Evolutionary conservation across 2,888 invertebrate genomes (phyloP).

Genomic region (Frankliniella intonsa): DNA sequence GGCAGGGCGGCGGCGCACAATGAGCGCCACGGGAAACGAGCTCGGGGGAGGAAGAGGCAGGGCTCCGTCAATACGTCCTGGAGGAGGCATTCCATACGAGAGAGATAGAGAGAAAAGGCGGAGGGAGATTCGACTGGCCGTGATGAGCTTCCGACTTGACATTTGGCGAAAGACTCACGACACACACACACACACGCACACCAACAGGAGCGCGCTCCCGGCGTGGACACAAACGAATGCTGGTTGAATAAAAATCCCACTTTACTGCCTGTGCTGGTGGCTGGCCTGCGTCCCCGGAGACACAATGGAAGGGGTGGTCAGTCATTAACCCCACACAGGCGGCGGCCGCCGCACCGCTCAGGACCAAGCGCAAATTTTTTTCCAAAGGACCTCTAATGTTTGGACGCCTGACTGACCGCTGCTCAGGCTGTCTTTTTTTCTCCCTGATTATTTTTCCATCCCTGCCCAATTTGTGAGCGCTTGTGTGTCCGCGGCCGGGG

Average conservation of each 20-base stretch:
- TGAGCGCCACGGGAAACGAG: too few species aligned
- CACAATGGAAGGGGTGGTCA: conserved; percentile 24
- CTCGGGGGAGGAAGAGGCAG: too few species aligned
- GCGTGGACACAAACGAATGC: background rate
- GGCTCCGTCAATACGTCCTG: too few species aligned
- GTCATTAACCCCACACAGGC: conserved; percentile 10
- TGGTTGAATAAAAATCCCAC: conserved; percentile 15
- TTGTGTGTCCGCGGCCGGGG: background rate
- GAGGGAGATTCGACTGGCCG: too few species aligned
- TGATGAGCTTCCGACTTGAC: background rate
- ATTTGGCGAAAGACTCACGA: background rate
- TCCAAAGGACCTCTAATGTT: conserved; percentile 21
- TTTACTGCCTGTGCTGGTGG: background rate
- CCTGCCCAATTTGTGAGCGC: background rate
- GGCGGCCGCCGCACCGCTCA: background rate
- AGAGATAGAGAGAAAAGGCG: too few species aligned
- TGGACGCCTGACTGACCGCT: conserved; percentile 7
- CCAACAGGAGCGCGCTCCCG: background rate
- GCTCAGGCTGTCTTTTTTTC: background rate
- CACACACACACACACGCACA: background rate
- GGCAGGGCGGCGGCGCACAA: too few species aligned
- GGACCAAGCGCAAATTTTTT: background rate
- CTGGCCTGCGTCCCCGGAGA: conserved; percentile 3
- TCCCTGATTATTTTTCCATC: background rate
- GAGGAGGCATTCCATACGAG: too few species aligned